These are phyloP conservation scores for Mylabris phalerata DNA, from an alignment of 1,140 invertebrate species.

Conservation along the genomic window DNA sequence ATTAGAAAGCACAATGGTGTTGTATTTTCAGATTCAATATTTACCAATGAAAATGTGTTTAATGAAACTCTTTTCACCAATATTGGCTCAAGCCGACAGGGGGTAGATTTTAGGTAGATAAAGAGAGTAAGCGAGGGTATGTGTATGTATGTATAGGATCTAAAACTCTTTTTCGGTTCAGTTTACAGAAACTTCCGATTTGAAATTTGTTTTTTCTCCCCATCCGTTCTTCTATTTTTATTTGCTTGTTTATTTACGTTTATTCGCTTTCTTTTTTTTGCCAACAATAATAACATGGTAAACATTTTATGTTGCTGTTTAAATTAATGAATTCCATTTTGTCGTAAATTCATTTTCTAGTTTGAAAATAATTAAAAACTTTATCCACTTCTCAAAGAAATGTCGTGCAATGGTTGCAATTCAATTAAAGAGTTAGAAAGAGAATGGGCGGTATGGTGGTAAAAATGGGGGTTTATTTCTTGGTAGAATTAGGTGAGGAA, in stretches of 20 bases:
- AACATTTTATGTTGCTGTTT: slow-evolving; percentile 29
- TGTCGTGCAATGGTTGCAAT: slow-evolving; percentile 38
- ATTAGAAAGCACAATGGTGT: slow-evolving; percentile 13
- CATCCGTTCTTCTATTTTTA: slow-evolving; percentile 3
- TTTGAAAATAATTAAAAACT: slow-evolving; percentile 41
- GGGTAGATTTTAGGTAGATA: no score
- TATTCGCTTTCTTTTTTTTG: slow-evolving; percentile 8
- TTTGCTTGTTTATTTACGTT: neutral
- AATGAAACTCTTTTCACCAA: slow-evolving; percentile 25
- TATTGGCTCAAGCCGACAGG: slow-evolving; percentile 12
- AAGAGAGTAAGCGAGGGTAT: no score
- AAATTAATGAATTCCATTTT: slow-evolving; percentile 36
- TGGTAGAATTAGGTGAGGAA: neutral
- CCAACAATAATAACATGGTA: slow-evolving; percentile 19
- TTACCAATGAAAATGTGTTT: slow-evolving; percentile 23
- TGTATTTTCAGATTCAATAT: slow-evolving; percentile 26
- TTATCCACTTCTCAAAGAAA: slow-evolving; percentile 37
- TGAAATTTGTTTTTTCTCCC: neutral
- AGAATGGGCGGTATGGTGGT: neutral
- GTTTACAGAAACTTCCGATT: no score
- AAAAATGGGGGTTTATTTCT: neutral
- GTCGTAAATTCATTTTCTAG: slow-evolving; percentile 34
- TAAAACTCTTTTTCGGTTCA: no score
- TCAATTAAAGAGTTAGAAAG: slow-evolving; percentile 37
- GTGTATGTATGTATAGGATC: no score